phyloP scores from a whole-genome alignment of 2,797 vertebrate species.

The Microctenopoma steveboyesi region DNA sequence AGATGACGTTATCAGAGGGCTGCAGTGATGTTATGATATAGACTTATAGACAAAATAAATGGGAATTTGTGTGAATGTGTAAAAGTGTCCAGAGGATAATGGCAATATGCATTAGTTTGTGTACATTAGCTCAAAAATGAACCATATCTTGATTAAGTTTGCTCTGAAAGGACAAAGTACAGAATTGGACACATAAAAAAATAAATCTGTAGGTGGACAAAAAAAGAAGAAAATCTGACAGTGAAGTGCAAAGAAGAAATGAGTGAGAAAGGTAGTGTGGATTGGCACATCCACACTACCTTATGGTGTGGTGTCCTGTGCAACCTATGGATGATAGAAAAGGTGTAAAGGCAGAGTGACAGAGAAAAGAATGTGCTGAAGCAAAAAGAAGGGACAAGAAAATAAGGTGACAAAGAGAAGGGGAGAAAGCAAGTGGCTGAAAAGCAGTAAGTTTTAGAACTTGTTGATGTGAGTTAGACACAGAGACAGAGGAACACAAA shows the following conservation, averaged over 20 bases:
- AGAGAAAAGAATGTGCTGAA: conserved; percentile 17
- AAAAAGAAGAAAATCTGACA: conserved; percentile 42
- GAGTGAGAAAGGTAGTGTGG: conserved; percentile 13
- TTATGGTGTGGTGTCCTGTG: too few relatives aligned
- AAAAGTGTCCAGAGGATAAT: neutral
- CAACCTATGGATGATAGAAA: conserved; percentile 26
- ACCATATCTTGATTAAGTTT: neutral
- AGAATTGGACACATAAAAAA: conserved; percentile 13
- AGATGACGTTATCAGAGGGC: conserved; percentile 50
- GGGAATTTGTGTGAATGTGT: neutral
- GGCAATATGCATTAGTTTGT: conserved; percentile 4
- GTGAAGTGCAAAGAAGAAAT: conserved; percentile 15
- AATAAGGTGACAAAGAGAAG: conserved; percentile 25
- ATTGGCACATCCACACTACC: conserved; percentile 13
- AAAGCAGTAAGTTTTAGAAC: conserved; percentile 29
- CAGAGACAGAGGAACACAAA: conserved; percentile 19
- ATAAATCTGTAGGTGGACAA: conserved; percentile 24
- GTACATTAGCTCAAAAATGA: neutral
- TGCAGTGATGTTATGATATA: conserved; percentile 43
- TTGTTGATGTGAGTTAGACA: conserved; percentile 45
- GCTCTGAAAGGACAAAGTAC: conserved; percentile 25
- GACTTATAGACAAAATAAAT: conserved; percentile 28
- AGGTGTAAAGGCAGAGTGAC: conserved; percentile 23
- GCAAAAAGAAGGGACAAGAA: conserved; percentile 14
- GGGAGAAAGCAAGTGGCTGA: conserved; percentile 11